A percentile compares a stretch with the other conserved stretches of the same genome.
These are phyloP conservation scores for Telmatochromis sp. DNA, from an alignment of 2,113 vertebrate genomes.

Conservation along the genomic window DNA sequence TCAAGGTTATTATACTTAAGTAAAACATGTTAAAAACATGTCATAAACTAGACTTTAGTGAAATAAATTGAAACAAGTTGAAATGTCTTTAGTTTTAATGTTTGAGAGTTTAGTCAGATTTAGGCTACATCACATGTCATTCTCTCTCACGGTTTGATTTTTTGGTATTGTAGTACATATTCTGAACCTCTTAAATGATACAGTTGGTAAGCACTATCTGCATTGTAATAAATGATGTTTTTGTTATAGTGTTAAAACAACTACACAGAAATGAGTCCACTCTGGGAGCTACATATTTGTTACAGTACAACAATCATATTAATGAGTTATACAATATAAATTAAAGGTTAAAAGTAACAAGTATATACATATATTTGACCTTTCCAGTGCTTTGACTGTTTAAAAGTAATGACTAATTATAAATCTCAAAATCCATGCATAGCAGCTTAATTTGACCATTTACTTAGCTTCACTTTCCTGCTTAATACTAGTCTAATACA, in stretches of 20 bases:
- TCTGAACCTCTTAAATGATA: not conserved
- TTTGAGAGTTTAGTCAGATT: not conserved
- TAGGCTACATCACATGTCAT: not conserved
- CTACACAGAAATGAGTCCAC: not conserved
- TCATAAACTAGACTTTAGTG: not conserved
- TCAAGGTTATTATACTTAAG: not conserved
- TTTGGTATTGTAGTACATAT: not conserved
- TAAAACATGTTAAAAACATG: not conserved
- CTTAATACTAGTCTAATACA: not conserved
- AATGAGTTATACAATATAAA: not conserved
- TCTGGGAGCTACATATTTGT: not conserved
- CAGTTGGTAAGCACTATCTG: not conserved
- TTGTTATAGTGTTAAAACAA: not conserved
- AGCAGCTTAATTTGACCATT: not conserved
- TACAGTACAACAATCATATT: not conserved
- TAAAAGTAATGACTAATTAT: not conserved
- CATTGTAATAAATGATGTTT: not conserved
- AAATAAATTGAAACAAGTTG: not conserved
- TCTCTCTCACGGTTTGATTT: not conserved
- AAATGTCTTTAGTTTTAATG: not conserved
- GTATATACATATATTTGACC: not conserved
- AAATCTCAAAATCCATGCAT: not conserved
- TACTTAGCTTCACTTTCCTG: not conserved
- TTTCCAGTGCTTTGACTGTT: not conserved
- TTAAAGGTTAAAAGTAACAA: not conserved